phyloP scores from a whole-genome alignment of 1,140 invertebrate genomes.

The Panagrolaimus sp. region DNA sequence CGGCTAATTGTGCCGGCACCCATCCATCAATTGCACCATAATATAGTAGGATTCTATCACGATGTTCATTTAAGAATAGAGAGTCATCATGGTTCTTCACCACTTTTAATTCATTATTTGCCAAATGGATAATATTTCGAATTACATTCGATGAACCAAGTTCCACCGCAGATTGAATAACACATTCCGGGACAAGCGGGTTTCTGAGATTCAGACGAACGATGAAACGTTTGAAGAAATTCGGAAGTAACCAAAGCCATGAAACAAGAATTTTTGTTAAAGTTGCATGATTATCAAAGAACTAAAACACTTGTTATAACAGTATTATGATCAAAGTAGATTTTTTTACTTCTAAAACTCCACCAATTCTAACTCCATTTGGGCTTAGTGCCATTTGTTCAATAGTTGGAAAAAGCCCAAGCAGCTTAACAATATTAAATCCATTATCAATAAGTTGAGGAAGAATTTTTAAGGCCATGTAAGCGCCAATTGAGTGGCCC shows the following conservation, averaged over 20 bases:
- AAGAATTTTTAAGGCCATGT: slow-evolving; percentile 37
- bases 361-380: slow-evolving; percentile 28
- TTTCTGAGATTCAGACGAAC: slow-evolving; percentile 27
- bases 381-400: slow-evolving; percentile 24
- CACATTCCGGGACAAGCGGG: slow-evolving; percentile 25
- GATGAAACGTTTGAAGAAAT: slow-evolving; percentile 23
- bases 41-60: slow-evolving; percentile 30
- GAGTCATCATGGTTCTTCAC: slow-evolving; percentile 27
- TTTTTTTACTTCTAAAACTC: slow-evolving; percentile 21
- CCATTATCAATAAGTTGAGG: slow-evolving; percentile 27
- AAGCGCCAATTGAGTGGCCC: slow-evolving; percentile 42
- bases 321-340: neutral
- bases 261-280: slow-evolving; percentile 30
- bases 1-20: slow-evolving; percentile 30
- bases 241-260: slow-evolving; percentile 26
- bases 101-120: slow-evolving; percentile 37
- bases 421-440: slow-evolving; percentile 33
- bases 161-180: slow-evolving; percentile 33
- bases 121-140: slow-evolving; percentile 43
- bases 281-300: slow-evolving; percentile 35
- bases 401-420: slow-evolving; percentile 3
- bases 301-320: slow-evolving; percentile 16
- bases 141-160: slow-evolving; percentile 33
- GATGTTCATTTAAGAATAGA: slow-evolving; percentile 17
- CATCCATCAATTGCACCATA: slow-evolving; percentile 39